phyloP scores from a whole-genome alignment of 2,797 vertebrate genomes.

The Kryptopterus vitreolus region DNA sequence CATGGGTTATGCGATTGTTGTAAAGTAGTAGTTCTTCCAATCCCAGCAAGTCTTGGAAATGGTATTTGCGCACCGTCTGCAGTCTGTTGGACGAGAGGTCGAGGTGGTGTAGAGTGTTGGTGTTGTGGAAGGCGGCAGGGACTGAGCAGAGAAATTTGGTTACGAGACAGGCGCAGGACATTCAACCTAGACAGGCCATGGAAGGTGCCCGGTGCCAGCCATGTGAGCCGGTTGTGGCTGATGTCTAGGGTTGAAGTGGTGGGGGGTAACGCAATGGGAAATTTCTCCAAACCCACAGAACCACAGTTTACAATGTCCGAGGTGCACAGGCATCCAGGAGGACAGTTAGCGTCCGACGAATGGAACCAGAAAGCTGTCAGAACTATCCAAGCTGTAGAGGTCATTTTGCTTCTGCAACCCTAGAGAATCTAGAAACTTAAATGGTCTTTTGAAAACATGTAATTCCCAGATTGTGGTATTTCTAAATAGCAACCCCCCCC shows the following conservation, averaged over 20 bases:
- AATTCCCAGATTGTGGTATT: neutral
- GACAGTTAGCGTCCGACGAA: slow-evolving; percentile 68
- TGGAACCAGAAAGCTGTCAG: slow-evolving; percentile 61
- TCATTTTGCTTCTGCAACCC: slow-evolving; percentile 60
- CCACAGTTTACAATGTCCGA: slow-evolving; percentile 88
- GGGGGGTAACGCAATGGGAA: slow-evolving; percentile 74
- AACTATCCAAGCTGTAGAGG: slow-evolving; percentile 56
- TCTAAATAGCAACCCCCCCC: neutral
- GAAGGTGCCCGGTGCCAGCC: slow-evolving; percentile 77
- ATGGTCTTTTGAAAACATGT: neutral
- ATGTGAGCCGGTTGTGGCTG: slow-evolving; percentile 84
- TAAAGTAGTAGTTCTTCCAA: slow-evolving; percentile 89
- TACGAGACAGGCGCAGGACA: slow-evolving; percentile 81
- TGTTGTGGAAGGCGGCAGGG: slow-evolving; percentile 77
- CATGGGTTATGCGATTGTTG: slow-evolving; percentile 81
- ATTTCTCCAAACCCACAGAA: slow-evolving; percentile 67
- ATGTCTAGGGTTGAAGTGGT: slow-evolving; percentile 81
- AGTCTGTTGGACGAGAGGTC: slow-evolving; percentile 92
- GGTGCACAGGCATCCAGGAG: slow-evolving; percentile 81
- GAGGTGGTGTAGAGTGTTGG: slow-evolving; percentile 78
- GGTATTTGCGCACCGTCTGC: slow-evolving; percentile 74
- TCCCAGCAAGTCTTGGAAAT: slow-evolving; percentile 81
- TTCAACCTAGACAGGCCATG: slow-evolving; percentile 75
- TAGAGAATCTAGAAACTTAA: neutral
- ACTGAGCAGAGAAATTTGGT: slow-evolving; percentile 75